Evolutionary conservation across 1,140 invertebrate species (phyloP).

Genomic region (Drosophila bipectinata): DNA sequence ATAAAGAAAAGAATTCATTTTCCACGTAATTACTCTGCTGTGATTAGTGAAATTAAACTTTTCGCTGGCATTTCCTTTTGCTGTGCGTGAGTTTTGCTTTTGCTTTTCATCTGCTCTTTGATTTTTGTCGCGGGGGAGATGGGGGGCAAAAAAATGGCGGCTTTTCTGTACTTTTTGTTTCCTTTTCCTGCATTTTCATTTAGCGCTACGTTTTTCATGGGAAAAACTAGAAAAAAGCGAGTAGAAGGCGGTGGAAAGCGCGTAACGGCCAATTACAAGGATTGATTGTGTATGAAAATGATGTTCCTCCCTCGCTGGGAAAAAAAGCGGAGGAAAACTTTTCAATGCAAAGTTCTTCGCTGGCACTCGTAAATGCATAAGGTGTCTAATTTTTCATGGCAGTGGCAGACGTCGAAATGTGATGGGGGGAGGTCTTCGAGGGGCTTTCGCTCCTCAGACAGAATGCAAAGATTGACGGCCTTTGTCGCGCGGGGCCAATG

Average conservation of each 20-base stretch:
- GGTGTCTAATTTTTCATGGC: constrained; percentile 82
- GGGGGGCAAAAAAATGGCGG: constrained; percentile 66
- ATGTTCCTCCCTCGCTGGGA: constrained; percentile 44
- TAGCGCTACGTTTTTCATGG: constrained; percentile 84
- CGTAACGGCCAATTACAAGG: constrained; percentile 83
- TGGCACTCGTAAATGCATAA: constrained; percentile 60
- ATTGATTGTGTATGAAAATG: constrained; percentile 84
- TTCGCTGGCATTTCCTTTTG: constrained; percentile 75
- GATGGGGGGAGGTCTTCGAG: neutral
- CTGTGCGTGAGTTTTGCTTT: constrained; percentile 71
- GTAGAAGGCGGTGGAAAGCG: constrained; percentile 46
- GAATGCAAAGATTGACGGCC: constrained; percentile 66
- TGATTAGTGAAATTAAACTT: constrained; percentile 84
- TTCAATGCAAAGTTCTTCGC: constrained; percentile 36
- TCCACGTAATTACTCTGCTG: constrained; percentile 84
- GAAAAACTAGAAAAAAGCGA: constrained; percentile 71
- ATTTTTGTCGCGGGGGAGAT: constrained; percentile 44
- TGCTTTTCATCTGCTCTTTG: constrained; percentile 54
- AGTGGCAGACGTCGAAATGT: constrained; percentile 28
- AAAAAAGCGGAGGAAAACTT: constrained; percentile 21
- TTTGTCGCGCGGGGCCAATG: constrained; percentile 70
- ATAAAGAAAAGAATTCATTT: constrained; percentile 78
- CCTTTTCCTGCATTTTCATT: constrained; percentile 68
- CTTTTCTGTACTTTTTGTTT: constrained; percentile 21
- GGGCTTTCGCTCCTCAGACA: constrained; percentile 14